Conservation (phyloP, 2,797 vertebrate species). For the Pseudochromis fuscus region DNA sequence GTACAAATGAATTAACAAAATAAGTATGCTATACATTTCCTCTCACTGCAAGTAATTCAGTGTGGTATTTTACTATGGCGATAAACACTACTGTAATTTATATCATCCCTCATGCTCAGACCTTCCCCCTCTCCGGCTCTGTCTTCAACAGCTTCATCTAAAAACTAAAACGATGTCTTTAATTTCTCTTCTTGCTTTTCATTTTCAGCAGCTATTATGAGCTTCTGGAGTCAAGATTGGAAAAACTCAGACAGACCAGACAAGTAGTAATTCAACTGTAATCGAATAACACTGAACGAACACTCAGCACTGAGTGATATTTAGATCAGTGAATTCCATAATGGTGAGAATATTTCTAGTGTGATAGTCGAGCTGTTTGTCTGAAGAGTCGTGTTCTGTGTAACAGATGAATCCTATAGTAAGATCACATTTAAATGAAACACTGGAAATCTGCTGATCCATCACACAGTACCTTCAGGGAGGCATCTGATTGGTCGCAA, state of each 20-base stretch:
- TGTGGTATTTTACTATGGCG: no score
- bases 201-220: not conserved
- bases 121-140: no score
- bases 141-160: not conserved
- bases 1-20: no score
- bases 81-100: no score
- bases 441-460: not conserved
- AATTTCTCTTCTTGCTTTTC: not conserved
- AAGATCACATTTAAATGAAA: not conserved
- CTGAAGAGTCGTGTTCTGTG: not conserved
- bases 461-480: not conserved
- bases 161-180: not conserved
- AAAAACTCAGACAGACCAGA: no score
- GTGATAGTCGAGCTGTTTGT: not conserved
- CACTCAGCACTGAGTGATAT: not conserved
- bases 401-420: not conserved
- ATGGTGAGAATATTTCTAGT: not conserved
- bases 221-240: no score
- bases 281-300: no score
- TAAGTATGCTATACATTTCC: no score
- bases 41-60: no score
- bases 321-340: not conserved
- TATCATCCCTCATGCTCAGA: no score
- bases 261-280: no score
- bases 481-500: not conserved